Evolutionary conservation across 2,888 invertebrate genomes (phyloP), one percentile per base, ranked within the genome.

Genomic region (Hyles lineata): DNA sequence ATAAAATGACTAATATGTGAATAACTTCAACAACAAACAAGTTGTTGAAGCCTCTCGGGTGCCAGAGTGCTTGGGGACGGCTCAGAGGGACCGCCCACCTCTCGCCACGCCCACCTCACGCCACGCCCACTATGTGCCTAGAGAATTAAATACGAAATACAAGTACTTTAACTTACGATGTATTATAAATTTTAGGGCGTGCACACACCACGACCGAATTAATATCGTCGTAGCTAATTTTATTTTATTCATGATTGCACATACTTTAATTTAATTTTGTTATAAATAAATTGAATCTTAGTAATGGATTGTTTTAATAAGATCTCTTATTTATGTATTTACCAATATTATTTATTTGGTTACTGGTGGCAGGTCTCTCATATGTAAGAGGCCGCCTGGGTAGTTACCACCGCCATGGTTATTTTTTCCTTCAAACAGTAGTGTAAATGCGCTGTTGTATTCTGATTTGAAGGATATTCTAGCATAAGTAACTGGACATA

Each of bases 91-190:
- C 90, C 88, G 89, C 87, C 90, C 85, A 76, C 82, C 74, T 81
- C 78, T 75, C 63, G 87, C 87, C 90, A 89, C 94, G 94, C 94
- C 94, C 85, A 89, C 80, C 75, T 21, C 70, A 80, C 60, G 85
- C 87, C 91, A 91, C 94, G 93, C 93, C 93, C 84, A 85, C 76
- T 75, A 71, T 83, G 83, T 86, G 88, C 88, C 90, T 89, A 88
- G 92, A 92, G 92, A 92, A 84, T 87, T 83, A 79, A 76, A 78
- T 77, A 77, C 82, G 84, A 87, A 88, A 88, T 88, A 90, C 87
- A 87, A 83, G 83, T 84, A 80, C 79, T 67, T 67, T 58, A 23
- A 23, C 35, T 82, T 80, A 85, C 90, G 87, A 87, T 83, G 76
- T 85, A 81, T 83, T 82, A 85, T 83, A 80, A 78, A 87, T 80